Evolutionary conservation across 2,888 invertebrate genomes (phyloP).

Genomic region (Dolichopus griseipennis): DNA sequence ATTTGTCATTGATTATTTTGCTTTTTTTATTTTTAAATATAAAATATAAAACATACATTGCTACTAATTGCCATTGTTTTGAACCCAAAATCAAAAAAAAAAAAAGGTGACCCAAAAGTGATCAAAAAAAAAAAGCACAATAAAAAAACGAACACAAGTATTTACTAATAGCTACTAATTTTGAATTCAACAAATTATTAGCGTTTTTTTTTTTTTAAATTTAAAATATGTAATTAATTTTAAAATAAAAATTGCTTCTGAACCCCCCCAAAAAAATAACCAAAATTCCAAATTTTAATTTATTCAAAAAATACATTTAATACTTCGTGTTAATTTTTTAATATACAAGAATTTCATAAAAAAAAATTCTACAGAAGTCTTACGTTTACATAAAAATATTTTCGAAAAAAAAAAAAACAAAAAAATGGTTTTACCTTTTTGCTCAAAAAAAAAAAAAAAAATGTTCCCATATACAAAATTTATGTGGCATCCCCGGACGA

Average conservation of each 20-base stretch:
- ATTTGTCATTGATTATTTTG: no score
- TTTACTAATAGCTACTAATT: constrained; percentile 1
- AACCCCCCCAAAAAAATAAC: not conserved
- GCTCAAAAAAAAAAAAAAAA: not conserved
- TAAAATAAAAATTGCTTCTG: not conserved
- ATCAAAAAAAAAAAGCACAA: not conserved
- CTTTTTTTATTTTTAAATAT: no score
- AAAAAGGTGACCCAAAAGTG: not conserved
- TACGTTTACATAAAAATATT: not conserved
- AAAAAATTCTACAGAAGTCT: constrained; percentile 3
- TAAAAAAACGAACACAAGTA: not conserved
- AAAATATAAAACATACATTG: not conserved
- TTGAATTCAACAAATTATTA: not conserved
- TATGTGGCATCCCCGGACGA: no score
- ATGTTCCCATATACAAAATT: not conserved
- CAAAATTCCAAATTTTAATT: not conserved
- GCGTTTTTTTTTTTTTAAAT: not conserved
- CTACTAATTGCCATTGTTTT: constrained; percentile 3
- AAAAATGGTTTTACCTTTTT: not conserved
- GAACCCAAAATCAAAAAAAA: no score
- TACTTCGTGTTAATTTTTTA: not conserved
- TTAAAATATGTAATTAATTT: not conserved
- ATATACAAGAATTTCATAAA: not conserved
- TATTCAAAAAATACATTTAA: not conserved
- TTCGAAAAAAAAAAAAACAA: not conserved